Conservation (phyloP, 2,113 vertebrate genomes). For the Pollachius pollachius region DNA sequence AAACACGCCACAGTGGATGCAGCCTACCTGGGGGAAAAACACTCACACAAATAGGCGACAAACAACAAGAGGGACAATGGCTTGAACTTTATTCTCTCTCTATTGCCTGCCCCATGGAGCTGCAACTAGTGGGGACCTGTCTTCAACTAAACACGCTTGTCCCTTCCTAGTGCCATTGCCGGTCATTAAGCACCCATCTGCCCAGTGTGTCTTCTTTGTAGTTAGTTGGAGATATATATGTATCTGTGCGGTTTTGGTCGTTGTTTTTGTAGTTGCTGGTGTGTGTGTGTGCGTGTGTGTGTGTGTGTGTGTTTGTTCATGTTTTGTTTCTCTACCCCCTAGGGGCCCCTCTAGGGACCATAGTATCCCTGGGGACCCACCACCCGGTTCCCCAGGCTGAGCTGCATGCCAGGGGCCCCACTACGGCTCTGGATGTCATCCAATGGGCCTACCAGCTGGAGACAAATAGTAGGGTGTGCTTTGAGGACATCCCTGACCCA, state of each 20-base stretch:
- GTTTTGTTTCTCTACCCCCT: constrained; percentile 8
- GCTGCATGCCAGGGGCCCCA: constrained; percentile 26
- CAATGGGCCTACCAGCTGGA: constrained; percentile 55
- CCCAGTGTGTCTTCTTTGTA: too few relatives aligned
- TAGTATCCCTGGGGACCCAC: constrained; percentile 56
- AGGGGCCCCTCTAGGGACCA: constrained; percentile 42
- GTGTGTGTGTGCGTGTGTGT: constrained; percentile 12
- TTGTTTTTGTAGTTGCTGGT: too few relatives aligned
- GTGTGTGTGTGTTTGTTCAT: neutral
- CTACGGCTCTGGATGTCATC: constrained; percentile 45
- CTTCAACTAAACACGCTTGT: neutral
- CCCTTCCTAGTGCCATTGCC: neutral
- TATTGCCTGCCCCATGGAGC: neutral
- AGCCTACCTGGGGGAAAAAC: constrained; percentile 48
- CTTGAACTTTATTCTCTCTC: neutral
- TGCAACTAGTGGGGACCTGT: neutral
- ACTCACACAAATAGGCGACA: constrained; percentile 10
- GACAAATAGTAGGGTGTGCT: constrained; percentile 45
- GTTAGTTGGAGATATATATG: too few relatives aligned
- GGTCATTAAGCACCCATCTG: too few relatives aligned
- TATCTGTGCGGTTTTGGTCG: too few relatives aligned
- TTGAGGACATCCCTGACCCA: constrained; percentile 45
- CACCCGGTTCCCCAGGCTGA: constrained; percentile 37
- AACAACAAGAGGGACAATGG: constrained; percentile 28
- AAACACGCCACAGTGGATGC: constrained; percentile 50